Evolutionary conservation across 1,140 invertebrate species (phyloP).

Genomic region (Uloborus diversus): DNA sequence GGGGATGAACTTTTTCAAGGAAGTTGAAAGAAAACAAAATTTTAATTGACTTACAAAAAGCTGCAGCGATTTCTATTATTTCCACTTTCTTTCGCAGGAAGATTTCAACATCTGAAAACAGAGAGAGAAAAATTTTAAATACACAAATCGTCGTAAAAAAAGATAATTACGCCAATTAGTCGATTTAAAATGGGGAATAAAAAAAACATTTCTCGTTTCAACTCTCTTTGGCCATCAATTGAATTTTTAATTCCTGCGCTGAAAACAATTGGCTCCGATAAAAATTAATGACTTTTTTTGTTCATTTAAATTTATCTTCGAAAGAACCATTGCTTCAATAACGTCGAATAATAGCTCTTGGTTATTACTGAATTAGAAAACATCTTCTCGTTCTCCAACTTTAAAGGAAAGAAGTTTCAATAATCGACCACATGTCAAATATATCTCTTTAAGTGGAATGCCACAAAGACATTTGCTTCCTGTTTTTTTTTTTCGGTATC

Average conservation of each 20-base stretch:
- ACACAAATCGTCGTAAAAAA: conserved; percentile 1
- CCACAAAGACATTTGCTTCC: neutral
- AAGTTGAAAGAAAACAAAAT: conserved; percentile 19
- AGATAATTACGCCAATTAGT: conserved; percentile 50
- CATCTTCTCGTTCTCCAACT: neutral
- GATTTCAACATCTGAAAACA: conserved; percentile 1
- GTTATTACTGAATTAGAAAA: conserved; percentile 41
- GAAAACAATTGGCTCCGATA: conserved; percentile 43
- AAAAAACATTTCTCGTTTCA: conserved; percentile 17
- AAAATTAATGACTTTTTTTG: conserved; percentile 32
- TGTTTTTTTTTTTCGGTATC: neutral
- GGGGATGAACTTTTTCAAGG: neutral
- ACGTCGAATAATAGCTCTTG: conserved; percentile 29
- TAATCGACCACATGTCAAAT: conserved; percentile 26
- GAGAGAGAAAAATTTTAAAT: conserved; percentile 15
- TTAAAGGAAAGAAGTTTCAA: conserved; percentile 3
- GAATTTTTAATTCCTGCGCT: conserved; percentile 38
- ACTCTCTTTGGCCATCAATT: conserved; percentile 22
- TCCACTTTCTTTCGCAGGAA: conserved; percentile 17
- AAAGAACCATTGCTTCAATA: conserved; percentile 12
- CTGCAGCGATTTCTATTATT: neutral
- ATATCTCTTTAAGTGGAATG: conserved; percentile 3
- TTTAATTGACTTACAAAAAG: conserved; percentile 45
- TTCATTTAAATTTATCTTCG: conserved; percentile 18
- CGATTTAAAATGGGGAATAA: conserved; percentile 30